Percentiles rank a stretch among this genome's conserved stretches.
These are phyloP conservation scores for Iphiclides podalirius DNA, from an alignment of 2,888 invertebrate genomes.

Conservation along the genomic window DNA sequence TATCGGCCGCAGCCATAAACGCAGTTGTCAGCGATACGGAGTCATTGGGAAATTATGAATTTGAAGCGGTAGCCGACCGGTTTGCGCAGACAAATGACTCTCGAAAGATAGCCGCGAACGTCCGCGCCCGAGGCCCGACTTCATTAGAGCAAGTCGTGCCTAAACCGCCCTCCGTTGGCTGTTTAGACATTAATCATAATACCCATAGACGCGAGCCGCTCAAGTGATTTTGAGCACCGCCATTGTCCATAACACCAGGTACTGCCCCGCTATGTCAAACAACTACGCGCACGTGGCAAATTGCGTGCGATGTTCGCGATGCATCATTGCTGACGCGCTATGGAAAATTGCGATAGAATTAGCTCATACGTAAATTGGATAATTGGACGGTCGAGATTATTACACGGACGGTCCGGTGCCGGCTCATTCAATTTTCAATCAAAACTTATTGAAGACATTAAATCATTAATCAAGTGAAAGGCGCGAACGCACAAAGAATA, in stretches of 20 bases:
- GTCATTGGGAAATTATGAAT: slow-evolving; percentile 66
- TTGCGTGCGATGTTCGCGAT: too few species aligned
- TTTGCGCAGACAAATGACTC: slow-evolving; percentile 57
- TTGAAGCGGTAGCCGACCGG: slow-evolving; percentile 48
- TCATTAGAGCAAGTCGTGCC: slow-evolving; percentile 32
- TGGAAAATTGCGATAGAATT: slow-evolving; percentile 33
- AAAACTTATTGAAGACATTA: slow-evolving; percentile 32
- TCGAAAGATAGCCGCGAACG: slow-evolving; percentile 48
- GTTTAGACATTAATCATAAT: slow-evolving; percentile 75
- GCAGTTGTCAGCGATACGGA: slow-evolving; percentile 68
- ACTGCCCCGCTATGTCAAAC: too few species aligned
- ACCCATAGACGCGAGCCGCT: slow-evolving; percentile 63
- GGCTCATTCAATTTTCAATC: slow-evolving; percentile 34
- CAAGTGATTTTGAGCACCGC: slow-evolving; percentile 69
- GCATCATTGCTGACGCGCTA: too few species aligned
- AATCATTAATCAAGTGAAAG: slow-evolving; percentile 35
- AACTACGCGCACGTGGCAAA: too few species aligned
- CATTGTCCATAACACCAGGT: too few species aligned
- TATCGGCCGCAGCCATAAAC: slow-evolving; percentile 64
- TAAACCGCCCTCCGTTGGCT: slow-evolving; percentile 50
- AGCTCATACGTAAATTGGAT: slow-evolving; percentile 55
- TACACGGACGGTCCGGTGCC: slow-evolving; percentile 37
- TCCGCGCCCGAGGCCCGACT: slow-evolving; percentile 41
- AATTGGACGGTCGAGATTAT: slow-evolving; percentile 47
- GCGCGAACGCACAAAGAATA: slow-evolving; percentile 34